Evolutionary conservation across 2,888 invertebrate species (phyloP).

Genomic region (Drosophila tripunctata): DNA sequence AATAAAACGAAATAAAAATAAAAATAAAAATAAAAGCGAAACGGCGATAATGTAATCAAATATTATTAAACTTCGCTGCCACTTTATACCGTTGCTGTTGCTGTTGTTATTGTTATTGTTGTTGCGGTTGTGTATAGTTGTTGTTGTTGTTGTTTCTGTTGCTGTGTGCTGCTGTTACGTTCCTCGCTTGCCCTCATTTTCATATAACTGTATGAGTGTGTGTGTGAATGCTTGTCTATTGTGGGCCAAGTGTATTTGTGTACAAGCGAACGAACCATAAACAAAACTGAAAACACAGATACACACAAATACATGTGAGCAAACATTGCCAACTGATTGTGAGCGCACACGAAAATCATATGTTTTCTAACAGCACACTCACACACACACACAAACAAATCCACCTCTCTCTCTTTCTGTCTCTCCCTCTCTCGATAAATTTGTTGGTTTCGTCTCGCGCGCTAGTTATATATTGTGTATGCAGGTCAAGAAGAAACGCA

Average conservation of each 20-base stretch:
- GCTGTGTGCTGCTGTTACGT: slow-evolving; percentile 47
- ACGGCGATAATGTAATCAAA: slow-evolving; percentile 71
- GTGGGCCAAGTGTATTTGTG: slow-evolving; percentile 72
- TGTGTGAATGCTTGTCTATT: slow-evolving; percentile 58
- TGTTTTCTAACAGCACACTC: slow-evolving; percentile 67
- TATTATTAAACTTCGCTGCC: slow-evolving; percentile 65
- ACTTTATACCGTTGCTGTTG: slow-evolving; percentile 6
- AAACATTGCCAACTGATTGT: slow-evolving; percentile 69
- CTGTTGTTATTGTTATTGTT: slow-evolving; percentile 29
- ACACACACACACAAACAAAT: slow-evolving; percentile 9
- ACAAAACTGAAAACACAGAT: slow-evolving; percentile 48
- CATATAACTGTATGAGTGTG: slow-evolving; percentile 37
- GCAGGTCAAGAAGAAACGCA: slow-evolving; percentile 78
- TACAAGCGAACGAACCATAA: slow-evolving; percentile 61
- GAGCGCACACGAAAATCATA: slow-evolving; percentile 71
- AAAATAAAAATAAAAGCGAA: slow-evolving; percentile 45
- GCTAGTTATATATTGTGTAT: slow-evolving; percentile 76
- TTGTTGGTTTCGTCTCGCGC: slow-evolving; percentile 56
- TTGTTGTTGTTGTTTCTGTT: slow-evolving; percentile 38
- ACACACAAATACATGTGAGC: slow-evolving; percentile 28
- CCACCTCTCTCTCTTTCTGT: slow-evolving; percentile 28
- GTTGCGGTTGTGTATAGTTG: slow-evolving; percentile 14
- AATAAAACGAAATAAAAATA: slow-evolving; percentile 23
- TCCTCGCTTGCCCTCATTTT: slow-evolving; percentile 74
- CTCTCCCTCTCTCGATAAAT: background rate